Conservation (phyloP, 2,888 invertebrate genomes). For the Cosmia pyralina region DNA sequence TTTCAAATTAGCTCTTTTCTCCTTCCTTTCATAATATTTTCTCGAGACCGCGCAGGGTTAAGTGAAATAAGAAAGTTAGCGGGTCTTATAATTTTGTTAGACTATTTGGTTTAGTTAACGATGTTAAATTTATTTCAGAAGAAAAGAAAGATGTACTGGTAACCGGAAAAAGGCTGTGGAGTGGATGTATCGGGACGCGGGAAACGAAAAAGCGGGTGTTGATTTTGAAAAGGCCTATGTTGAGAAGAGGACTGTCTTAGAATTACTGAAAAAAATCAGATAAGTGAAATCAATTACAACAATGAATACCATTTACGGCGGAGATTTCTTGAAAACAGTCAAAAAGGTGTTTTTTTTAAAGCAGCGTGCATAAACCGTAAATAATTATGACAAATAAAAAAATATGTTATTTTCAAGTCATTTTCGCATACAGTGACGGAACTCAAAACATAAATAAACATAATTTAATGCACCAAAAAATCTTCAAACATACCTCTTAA, state of each 20-base stretch:
- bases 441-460: too few species aligned
- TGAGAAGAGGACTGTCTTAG: background rate
- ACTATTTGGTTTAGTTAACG: background rate
- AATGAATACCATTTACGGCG: too few species aligned
- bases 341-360: too few species aligned
- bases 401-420: too few species aligned
- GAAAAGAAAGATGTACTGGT: background rate
- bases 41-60: slow-evolving; percentile 30
- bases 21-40: slow-evolving; percentile 43
- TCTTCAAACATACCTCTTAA: too few species aligned
- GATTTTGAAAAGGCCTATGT: background rate
- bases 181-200: background rate
- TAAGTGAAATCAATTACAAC: background rate
- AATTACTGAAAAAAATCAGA: background rate
- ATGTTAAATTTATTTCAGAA: background rate
- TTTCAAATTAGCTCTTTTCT: slow-evolving; percentile 56
- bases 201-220: background rate
- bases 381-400: too few species aligned
- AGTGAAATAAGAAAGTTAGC: slow-evolving; percentile 11
- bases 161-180: background rate
- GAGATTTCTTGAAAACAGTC: too few species aligned
- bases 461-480: too few species aligned
- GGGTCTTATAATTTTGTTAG: slow-evolving; percentile 15
- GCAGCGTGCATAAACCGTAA: too few species aligned
- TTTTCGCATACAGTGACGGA: too few species aligned